These are phyloP conservation scores for Ditula angustiorana DNA, from an alignment of 2,888 invertebrate genomes.

Conservation along the genomic window DNA sequence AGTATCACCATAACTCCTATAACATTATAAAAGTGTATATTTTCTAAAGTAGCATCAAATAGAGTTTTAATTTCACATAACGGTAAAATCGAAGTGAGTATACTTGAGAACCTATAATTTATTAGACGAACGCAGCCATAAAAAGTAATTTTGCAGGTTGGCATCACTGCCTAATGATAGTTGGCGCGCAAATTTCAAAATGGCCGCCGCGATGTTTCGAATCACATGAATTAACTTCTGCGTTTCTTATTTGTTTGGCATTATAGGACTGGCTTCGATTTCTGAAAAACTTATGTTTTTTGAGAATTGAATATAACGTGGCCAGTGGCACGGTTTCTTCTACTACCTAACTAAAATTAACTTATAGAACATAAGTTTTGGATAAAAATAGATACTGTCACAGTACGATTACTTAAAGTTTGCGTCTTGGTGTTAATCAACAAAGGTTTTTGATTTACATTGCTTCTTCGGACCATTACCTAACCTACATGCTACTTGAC, in stretches of 20 bases:
- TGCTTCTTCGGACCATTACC: too few relatives aligned
- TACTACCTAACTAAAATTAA: too few relatives aligned
- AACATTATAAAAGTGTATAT: slow-evolving; percentile 39
- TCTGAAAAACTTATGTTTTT: neutral
- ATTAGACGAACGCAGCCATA: slow-evolving; percentile 75
- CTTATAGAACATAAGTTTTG: too few relatives aligned
- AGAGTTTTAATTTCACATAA: slow-evolving; percentile 27
- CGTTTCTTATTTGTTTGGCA: slow-evolving; percentile 36
- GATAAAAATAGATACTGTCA: too few relatives aligned
- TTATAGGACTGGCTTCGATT: slow-evolving; percentile 8
- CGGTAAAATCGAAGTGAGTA: slow-evolving; percentile 43
- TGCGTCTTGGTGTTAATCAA: too few relatives aligned
- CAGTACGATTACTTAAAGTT: too few relatives aligned
- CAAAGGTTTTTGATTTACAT: too few relatives aligned
- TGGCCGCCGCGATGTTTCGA: slow-evolving; percentile 75
- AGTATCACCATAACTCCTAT: neutral
- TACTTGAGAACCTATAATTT: slow-evolving; percentile 71
- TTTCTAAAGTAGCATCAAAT: slow-evolving; percentile 36
- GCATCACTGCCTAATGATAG: slow-evolving; percentile 82
- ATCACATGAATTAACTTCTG: slow-evolving; percentile 63
- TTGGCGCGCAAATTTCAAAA: slow-evolving; percentile 74
- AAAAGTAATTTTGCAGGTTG: slow-evolving; percentile 80
- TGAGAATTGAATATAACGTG: neutral
- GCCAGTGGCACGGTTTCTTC: neutral
- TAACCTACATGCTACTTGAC: too few relatives aligned